A percentile compares a stretch with the other conserved stretches of the same genome.
Evolutionary conservation across 2,797 vertebrate species (phyloP).

Genomic region (Leptatherina wallacei): DNA sequence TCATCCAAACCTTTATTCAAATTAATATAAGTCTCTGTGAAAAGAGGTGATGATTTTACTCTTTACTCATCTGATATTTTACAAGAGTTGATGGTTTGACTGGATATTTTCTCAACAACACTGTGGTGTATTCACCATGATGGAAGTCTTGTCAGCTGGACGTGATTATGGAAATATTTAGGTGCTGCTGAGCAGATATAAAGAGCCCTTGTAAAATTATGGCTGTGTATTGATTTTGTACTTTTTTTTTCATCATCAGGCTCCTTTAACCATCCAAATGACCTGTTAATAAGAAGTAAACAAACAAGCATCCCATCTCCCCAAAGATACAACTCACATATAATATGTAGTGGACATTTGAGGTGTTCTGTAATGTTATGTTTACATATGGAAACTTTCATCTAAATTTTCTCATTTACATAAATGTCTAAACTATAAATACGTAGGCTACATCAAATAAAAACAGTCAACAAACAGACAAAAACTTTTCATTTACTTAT

Average conservation of each 20-base stretch:
- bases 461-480: neutral
- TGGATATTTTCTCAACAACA: constrained; percentile 10
- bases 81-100: constrained; percentile 16
- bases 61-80: neutral
- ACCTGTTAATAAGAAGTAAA: neutral
- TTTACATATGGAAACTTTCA: neutral
- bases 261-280: neutral
- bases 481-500: too few relatives aligned
- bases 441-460: neutral
- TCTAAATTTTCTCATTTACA: neutral
- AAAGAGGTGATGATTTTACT: constrained; percentile 4
- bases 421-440: neutral
- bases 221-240: neutral
- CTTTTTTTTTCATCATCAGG: neutral
- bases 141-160: constrained; percentile 51
- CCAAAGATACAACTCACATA: too few relatives aligned
- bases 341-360: too few relatives aligned
- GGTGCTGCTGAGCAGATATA: constrained; percentile 53
- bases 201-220: constrained; percentile 3
- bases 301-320: neutral
- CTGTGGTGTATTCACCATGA: constrained; percentile 1
- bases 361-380: neutral
- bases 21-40: constrained; percentile 24
- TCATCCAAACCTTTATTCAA: constrained; percentile 45
- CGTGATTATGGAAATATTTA: constrained; percentile 66